A percentile compares a stretch with the other conserved stretches of the same genome.
Conservation (phyloP, 2,113 vertebrate genomes). For the Hydrochoerus hydrochaeris region DNA sequence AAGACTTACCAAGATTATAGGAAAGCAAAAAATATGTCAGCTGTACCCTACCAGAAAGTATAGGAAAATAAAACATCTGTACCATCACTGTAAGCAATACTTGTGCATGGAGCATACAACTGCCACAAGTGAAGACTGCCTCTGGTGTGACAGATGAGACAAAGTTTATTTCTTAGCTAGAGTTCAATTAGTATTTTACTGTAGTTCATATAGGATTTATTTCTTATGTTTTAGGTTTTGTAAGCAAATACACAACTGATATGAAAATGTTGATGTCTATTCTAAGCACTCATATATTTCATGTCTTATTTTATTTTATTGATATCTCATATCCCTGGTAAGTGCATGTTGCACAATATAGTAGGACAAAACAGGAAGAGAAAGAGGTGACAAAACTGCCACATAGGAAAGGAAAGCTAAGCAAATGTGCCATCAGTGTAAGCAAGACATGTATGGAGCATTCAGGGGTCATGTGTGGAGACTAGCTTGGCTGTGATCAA, state of each 20-base stretch:
- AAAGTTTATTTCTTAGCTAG: neutral
- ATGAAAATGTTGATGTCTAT: neutral
- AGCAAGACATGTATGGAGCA: neutral
- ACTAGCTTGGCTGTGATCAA: neutral
- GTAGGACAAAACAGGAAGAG: no score
- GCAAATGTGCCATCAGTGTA: neutral
- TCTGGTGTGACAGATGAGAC: neutral
- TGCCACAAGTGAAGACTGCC: neutral
- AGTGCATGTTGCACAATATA: no score
- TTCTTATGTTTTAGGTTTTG: neutral
- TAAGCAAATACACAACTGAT: neutral
- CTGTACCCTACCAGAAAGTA: neutral
- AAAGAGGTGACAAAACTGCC: neutral
- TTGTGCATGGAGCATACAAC: neutral
- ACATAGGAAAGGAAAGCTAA: neutral
- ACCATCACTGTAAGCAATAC: neutral
- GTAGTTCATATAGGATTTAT: neutral
- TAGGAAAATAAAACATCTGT: neutral
- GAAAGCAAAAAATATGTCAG: neutral
- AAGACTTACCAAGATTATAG: neutral
- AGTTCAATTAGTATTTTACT: neutral
- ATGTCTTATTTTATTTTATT: no score
- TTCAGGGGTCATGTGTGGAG: neutral
- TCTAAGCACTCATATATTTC: no score
- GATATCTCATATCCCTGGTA: no score